These are phyloP conservation scores for Amorpha juglandis DNA, from an alignment of 2,888 invertebrate genomes.

Conservation along the genomic window DNA sequence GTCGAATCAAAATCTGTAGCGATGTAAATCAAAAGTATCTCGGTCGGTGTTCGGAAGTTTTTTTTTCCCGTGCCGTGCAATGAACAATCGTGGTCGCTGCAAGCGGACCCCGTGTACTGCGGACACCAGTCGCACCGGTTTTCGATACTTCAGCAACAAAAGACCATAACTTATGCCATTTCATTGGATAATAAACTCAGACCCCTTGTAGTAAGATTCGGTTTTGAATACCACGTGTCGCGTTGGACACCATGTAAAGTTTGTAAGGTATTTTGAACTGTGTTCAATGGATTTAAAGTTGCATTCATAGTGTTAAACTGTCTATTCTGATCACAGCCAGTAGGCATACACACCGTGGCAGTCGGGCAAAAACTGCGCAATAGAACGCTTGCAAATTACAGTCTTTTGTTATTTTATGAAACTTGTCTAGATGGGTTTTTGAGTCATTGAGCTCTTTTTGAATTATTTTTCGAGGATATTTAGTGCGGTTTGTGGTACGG, in stretches of 20 bases:
- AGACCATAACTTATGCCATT: background rate
- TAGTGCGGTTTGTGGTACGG: background rate
- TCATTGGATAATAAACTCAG: background rate
- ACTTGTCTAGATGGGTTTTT: constrained; percentile 29
- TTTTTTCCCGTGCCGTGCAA: constrained; percentile 21
- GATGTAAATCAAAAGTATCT: constrained; percentile 22
- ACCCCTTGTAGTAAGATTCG: background rate
- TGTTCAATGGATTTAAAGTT: background rate
- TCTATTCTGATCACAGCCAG: constrained; percentile 5
- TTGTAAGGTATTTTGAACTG: background rate
- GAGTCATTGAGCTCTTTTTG: constrained; percentile 26
- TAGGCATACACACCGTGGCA: constrained; percentile 13
- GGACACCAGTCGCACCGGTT: constrained; percentile 22
- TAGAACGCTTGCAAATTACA: constrained; percentile 24
- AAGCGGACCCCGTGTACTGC: constrained; percentile 17
- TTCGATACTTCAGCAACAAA: background rate
- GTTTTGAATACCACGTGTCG: background rate
- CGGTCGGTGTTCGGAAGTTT: constrained; percentile 8
- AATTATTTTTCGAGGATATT: constrained; percentile 19
- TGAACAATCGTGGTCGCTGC: constrained; percentile 17
- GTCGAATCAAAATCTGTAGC: constrained; percentile 10
- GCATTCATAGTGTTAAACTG: background rate
- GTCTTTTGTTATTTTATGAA: constrained; percentile 27
- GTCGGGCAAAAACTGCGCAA: constrained; percentile 20
- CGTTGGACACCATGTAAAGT: background rate